Percentiles rank a stretch among this genome's conserved stretches.
phyloP scores from a whole-genome alignment of 2,797 vertebrate genomes.

The Champsocephalus gunnari region DNA sequence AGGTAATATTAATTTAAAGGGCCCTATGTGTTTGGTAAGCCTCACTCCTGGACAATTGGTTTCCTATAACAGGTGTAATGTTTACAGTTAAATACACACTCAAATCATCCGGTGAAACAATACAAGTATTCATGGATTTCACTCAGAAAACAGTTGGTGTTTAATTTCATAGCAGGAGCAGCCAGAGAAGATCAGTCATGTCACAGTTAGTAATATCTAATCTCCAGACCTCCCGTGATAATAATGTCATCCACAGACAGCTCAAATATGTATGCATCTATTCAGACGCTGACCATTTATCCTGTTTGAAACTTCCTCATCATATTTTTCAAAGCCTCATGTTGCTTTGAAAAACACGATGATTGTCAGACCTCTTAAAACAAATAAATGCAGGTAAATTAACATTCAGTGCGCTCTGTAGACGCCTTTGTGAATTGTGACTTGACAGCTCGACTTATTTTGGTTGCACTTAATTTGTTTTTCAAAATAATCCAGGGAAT shows the following conservation, averaged over 20 bases:
- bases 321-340: constrained; percentile 37
- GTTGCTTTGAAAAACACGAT: constrained; percentile 40
- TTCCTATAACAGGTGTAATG: background rate
- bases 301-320: constrained; percentile 30
- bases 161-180: constrained; percentile 11
- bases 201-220: constrained; percentile 28
- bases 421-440: constrained; percentile 38
- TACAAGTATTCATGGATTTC: constrained; percentile 11
- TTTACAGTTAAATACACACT: constrained; percentile 3
- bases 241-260: constrained; percentile 22
- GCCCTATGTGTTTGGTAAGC: background rate
- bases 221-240: constrained; percentile 35
- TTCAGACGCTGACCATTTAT: constrained; percentile 42
- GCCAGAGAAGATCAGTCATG: constrained; percentile 14
- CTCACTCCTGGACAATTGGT: background rate
- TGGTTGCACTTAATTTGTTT: constrained; percentile 18
- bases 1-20: background rate
- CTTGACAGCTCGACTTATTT: constrained; percentile 37
- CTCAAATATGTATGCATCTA: constrained; percentile 27
- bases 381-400: constrained; percentile 45
- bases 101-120: constrained; percentile 1
- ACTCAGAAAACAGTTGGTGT: background rate
- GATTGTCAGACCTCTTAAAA: constrained; percentile 47
- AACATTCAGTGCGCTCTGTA: constrained; percentile 19
- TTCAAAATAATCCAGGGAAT: background rate